Percentiles rank a stretch among this genome's conserved stretches.
Conservation (phyloP, 2,888 invertebrate species). For the Erannis defoliaria region DNA sequence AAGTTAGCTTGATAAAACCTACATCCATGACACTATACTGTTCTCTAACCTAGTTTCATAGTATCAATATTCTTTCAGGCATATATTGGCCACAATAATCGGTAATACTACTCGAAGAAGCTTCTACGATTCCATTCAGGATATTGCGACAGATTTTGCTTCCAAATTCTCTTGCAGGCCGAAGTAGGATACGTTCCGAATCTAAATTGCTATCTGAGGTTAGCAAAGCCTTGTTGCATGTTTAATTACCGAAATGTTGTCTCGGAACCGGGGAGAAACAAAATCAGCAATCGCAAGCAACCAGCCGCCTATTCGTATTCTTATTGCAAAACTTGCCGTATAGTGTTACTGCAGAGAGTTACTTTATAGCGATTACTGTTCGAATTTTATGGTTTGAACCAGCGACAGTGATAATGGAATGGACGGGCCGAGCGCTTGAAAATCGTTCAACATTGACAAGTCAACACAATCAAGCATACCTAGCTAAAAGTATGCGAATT, state of each 20-base stretch:
- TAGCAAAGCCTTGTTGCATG: slow-evolving; percentile 27
- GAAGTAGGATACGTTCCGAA: slow-evolving; percentile 11
- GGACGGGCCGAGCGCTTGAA: too few relatives aligned
- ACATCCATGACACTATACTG: slow-evolving; percentile 3
- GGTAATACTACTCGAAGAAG: slow-evolving; percentile 9
- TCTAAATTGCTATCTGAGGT: slow-evolving; percentile 31
- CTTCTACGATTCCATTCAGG: slow-evolving; percentile 3
- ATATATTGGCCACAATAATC: slow-evolving; percentile 13
- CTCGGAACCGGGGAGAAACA: slow-evolving; percentile 11
- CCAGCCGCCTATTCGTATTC: neutral
- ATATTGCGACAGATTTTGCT: slow-evolving; percentile 19
- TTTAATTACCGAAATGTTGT: slow-evolving; percentile 21
- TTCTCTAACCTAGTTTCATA: slow-evolving; percentile 15
- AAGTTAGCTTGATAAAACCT: slow-evolving; percentile 15
- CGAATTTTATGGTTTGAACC: neutral
- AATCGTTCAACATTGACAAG: too few relatives aligned
- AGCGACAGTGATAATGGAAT: too few relatives aligned
- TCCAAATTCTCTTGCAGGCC: slow-evolving; percentile 11
- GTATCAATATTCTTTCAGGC: slow-evolving; percentile 4
- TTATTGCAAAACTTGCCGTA: slow-evolving; percentile 13
- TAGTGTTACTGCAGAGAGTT: slow-evolving; percentile 17
- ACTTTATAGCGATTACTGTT: neutral
- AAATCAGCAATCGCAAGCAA: slow-evolving; percentile 7
- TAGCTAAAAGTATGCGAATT: too few relatives aligned
- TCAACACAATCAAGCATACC: too few relatives aligned